Base-by-base conservation (phyloP, 2,888 invertebrate species). In the Drosophila paramelanica region DNA sequence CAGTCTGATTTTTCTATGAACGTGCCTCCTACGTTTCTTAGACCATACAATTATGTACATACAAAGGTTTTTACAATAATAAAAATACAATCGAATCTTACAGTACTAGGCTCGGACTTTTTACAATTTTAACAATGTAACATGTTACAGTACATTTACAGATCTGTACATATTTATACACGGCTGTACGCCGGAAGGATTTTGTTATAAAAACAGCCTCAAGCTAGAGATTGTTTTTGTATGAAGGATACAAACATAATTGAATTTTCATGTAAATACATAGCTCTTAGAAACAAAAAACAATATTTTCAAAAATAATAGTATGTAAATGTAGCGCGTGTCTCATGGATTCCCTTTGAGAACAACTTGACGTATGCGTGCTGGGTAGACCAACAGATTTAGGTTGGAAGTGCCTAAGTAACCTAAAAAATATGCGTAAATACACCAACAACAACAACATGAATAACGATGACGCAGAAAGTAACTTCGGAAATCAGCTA, bases 301-400 rank as follows among this genome's bases (percentile, higher is more conserved):
- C 45, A 61, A 53, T 77, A 64, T n/a, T 53, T 36, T 23, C 4
- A 38, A 59, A 45, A 57, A 64, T 42, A 56, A 46, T 8, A 49
- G 42, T 43, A 52, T 66, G 65, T 67, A 58, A 60, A 72, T 80
- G 78, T 58, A 78, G 87, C 79, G 89, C 91, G 90, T 86, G 89
- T 91, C 91, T 91, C 91, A 81, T 88, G 76, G 91, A 89, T 91
- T 91, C 91, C 91, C 91, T 89, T 90, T 89, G 83, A 90, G 91
- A 90, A 88, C 67, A 75, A 90, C 89, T 67, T 72, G 75, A 55
- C 57, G 59, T 49, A 51, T 59, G 67, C 47, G 50, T 57, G 52
- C 49, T 57, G 53, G 53, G 52, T 53, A 47, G 57, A 53, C 52
- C 56, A 42, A 62, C 39, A 56, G 58, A 58, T 45, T 45, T 51